These are phyloP conservation scores for Lepidonotus clava DNA, from an alignment of 2,888 invertebrate species.

Conservation along the genomic window DNA sequence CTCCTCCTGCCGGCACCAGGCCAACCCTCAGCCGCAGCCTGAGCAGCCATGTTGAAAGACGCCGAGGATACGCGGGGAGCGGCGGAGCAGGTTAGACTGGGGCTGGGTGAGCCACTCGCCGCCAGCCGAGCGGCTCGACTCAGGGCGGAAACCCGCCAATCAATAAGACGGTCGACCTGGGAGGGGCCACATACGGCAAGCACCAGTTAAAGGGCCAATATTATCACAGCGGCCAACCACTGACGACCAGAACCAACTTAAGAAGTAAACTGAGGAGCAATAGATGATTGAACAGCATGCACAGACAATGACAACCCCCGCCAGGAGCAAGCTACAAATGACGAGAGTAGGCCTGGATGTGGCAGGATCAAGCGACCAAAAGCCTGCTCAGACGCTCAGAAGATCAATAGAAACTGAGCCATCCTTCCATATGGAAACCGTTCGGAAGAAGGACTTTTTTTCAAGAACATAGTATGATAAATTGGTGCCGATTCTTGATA, in stretches of 20 bases:
- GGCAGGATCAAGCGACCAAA: too few species aligned
- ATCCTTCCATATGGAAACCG: too few species aligned
- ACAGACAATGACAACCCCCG: not conserved
- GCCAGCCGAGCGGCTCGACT: not conserved
- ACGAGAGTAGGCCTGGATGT: too few species aligned
- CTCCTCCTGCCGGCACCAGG: not conserved
- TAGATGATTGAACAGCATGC: too few species aligned
- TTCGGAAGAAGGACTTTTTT: too few species aligned
- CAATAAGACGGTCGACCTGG: not conserved
- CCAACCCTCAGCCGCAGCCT: not conserved
- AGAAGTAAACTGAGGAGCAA: not conserved
- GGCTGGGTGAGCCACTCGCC: not conserved
- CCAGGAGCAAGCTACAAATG: not conserved
- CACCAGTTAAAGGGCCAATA: not conserved
- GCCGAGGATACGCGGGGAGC: not conserved
- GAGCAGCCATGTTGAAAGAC: not conserved
- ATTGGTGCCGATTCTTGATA: too few species aligned
- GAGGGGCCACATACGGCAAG: not conserved
- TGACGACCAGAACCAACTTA: not conserved
- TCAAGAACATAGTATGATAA: too few species aligned
- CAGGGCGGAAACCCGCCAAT: not conserved
- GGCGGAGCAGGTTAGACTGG: not conserved
- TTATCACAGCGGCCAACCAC: not conserved
- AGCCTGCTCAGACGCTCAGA: too few species aligned
- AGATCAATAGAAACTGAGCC: too few species aligned